Percentiles rank a stretch among this genome's conserved stretches.
phyloP scores from a whole-genome alignment of 2,888 invertebrate genomes.

The Pyrocoelia pectoralis region DNA sequence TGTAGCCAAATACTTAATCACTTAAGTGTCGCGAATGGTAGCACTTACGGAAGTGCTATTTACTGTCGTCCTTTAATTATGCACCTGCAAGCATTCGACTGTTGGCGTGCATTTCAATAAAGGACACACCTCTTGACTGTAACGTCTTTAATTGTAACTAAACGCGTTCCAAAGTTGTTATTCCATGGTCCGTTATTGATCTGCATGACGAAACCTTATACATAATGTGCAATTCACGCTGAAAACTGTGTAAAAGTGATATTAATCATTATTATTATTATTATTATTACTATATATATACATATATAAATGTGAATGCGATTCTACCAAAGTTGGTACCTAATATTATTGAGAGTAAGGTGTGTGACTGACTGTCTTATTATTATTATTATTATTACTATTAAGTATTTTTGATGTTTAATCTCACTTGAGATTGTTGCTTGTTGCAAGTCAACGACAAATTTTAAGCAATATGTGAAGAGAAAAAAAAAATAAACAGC shows the following conservation, averaged over 20 bases:
- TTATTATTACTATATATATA: background rate
- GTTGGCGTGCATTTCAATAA: conserved; percentile 46
- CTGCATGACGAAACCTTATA: conserved; percentile 40
- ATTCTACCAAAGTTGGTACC: conserved; percentile 37
- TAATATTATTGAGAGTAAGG: conserved; percentile 39
- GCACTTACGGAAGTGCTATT: conserved; percentile 35
- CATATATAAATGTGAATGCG: conserved; percentile 45
- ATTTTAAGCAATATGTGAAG: conserved; percentile 56
- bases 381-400: conserved; percentile 2
- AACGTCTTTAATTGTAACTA: conserved; percentile 45
- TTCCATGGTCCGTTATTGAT: conserved; percentile 44
- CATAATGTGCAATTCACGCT: conserved; percentile 41
- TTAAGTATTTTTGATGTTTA: conserved; percentile 59
- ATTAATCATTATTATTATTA: conserved; percentile 12
- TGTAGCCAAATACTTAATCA: too few species aligned
- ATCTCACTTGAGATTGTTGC: conserved; percentile 57
- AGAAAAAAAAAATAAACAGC: conserved; percentile 57
- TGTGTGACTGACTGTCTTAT: conserved; percentile 38
- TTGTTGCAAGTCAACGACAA: conserved; percentile 52
- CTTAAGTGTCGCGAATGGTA: background rate
- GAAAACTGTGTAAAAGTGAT: conserved; percentile 39
- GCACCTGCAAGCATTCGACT: conserved; percentile 58
- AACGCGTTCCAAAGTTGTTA: conserved; percentile 40
- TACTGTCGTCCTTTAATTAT: conserved; percentile 39
- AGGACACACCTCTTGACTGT: conserved; percentile 40